A percentile compares a stretch with the other conserved stretches of the same genome.
Conservation (phyloP, 2,888 invertebrate species). For the Lepidonotus clava region DNA sequence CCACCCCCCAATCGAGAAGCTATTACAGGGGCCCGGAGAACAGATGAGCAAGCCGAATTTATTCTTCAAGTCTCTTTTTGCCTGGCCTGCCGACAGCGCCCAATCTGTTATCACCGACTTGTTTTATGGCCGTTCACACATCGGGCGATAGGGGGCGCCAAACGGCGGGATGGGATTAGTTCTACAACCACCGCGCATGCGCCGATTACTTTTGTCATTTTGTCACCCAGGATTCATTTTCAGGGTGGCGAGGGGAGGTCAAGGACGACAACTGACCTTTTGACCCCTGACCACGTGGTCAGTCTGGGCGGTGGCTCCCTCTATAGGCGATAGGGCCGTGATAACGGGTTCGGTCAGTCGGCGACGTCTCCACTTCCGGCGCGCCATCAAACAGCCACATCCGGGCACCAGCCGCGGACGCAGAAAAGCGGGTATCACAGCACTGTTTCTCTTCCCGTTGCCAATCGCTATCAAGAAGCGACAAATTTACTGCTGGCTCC, state of each 20-base stretch:
- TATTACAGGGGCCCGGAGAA: not conserved
- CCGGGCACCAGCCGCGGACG: too few relatives aligned
- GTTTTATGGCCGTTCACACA: constrained; percentile 4
- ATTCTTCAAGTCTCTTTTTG: not conserved
- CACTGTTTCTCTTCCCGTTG: not conserved
- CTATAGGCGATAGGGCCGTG: not conserved
- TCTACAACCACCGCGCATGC: not conserved
- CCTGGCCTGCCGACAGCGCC: not conserved
- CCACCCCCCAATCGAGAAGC: too few relatives aligned
- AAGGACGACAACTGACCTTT: constrained; percentile 17
- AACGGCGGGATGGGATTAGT: constrained; percentile 1
- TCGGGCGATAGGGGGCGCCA: not conserved
- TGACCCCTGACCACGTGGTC: not conserved
- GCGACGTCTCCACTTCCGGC: not conserved
- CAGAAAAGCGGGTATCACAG: not conserved
- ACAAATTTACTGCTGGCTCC: constrained; percentile 2
- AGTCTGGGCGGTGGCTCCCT: constrained; percentile 2
- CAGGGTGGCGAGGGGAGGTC: constrained; percentile 19
- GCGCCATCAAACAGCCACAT: not conserved
- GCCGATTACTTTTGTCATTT: constrained; percentile 15
- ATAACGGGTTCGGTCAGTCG: constrained; percentile 1
- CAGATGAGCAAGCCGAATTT: not conserved
- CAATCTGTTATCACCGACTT: constrained; percentile 21
- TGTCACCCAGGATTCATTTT: constrained; percentile 15
- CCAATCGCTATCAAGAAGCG: not conserved